These are phyloP conservation scores for Montipora sp. DNA, from an alignment of 64 coral and sea anemone species.

Conservation along the genomic window DNA sequence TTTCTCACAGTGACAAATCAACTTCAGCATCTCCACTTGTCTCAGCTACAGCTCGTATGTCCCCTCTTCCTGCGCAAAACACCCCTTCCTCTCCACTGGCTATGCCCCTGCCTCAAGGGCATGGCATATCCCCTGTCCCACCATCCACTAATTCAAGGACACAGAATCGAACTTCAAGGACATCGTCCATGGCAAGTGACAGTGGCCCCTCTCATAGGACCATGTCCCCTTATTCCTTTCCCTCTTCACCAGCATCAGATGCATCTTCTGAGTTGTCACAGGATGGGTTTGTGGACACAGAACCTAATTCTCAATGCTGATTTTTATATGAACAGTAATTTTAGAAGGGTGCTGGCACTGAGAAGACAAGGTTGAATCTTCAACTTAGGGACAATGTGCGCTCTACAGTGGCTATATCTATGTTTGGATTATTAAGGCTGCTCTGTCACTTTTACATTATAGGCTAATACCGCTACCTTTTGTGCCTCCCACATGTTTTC, in stretches of 20 bases:
- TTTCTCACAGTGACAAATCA: slow-evolving; percentile 54
- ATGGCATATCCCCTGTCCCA: slow-evolving; percentile 42
- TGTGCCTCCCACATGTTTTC: not conserved
- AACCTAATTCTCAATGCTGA: slow-evolving; percentile 76
- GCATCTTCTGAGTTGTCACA: slow-evolving; percentile 88
- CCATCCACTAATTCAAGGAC: slow-evolving; percentile 38
- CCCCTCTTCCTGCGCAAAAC: slow-evolving; percentile 61
- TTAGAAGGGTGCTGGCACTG: not conserved
- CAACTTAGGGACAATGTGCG: not conserved
- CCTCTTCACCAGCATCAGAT: slow-evolving; percentile 91
- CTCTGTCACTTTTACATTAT: not conserved
- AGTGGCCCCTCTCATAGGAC: slow-evolving; percentile 85
- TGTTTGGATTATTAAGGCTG: not conserved
- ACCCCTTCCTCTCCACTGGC: slow-evolving; percentile 87
- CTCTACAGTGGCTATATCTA: not conserved
- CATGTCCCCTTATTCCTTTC: slow-evolving; percentile 86
- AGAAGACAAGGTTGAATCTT: not conserved
- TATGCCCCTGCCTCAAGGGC: slow-evolving; percentile 78
- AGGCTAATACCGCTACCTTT: not conserved
- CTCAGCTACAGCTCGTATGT: slow-evolving; percentile 84
- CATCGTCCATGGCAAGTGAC: slow-evolving; percentile 93
- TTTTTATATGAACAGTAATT: not conserved
- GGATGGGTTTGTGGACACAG: slow-evolving; percentile 92
- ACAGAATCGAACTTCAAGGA: slow-evolving; percentile 81
- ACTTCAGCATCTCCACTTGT: slow-evolving; percentile 77